Evolutionary conservation across 37 sponge, comb jelly and placozoan species (phyloP), one percentile per base, ranked within the genome.

Genomic region (Ephydatia muelleri): DNA sequence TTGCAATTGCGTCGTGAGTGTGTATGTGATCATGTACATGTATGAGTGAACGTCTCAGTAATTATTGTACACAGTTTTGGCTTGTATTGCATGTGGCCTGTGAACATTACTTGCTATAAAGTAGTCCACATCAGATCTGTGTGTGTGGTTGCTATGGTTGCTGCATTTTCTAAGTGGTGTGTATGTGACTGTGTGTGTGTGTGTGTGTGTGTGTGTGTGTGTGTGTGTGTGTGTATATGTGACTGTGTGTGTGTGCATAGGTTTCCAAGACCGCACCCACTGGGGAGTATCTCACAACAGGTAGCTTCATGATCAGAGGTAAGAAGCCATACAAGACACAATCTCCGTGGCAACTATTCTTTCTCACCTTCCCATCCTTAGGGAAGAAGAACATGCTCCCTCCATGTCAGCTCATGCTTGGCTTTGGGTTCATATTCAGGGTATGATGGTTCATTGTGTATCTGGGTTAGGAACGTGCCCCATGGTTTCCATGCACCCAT

Each of bases 231-330:
- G 2, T 33, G 31, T 75, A 27, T 30, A 31, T 49, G 33, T 30
- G 79, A 21, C 0, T 6, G 16, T 57, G 57, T 57, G 57, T 57
- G 57, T 57, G 19, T 11, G 26, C 70, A n/a, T 64, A 97, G 94
- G 99, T 99, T 6, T 99, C 99, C 32, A 99, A 99, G 76, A 96
- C 97, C 2, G 97, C 99, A 33, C 99, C 99, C 19, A 79, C 95
- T 72, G 99, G 99, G 28, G 97, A 99, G 38, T 99, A 99, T 82
- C 90, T 99, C 32, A 91, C 92, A 8, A 97, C 99, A 68, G 99
- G 99, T 3, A 96, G 97, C 76, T 99, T 99, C 91, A 99, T 99
- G 99, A 91, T 99, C 27, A 87, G 99, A 90, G 98, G 98, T 93
- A 68, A 9, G 67, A 37, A 38, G 6, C 57, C 9, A 16, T 14